phyloP scores from a whole-genome alignment of 2,797 vertebrate species.

The Myotis daubentonii region DNA sequence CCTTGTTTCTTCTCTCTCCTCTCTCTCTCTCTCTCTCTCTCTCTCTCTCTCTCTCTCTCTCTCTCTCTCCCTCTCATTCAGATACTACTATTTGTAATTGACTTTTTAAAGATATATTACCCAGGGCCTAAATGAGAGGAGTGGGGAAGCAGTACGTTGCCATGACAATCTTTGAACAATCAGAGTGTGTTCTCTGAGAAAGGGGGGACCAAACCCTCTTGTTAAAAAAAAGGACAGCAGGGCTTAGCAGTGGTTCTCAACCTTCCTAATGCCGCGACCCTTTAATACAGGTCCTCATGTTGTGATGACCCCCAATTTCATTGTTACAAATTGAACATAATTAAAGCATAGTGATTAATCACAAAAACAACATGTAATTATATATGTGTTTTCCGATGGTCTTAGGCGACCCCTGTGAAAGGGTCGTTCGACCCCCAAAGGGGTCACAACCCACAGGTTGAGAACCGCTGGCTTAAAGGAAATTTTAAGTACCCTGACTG shows the following conservation, averaged over 20 bases:
- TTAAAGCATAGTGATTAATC: no score
- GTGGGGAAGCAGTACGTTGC: neutral
- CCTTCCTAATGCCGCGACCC: no score
- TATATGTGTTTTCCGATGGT: no score
- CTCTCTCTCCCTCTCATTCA: neutral
- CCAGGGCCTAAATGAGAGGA: neutral
- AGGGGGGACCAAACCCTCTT: neutral
- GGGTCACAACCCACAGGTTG: no score
- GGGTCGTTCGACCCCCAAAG: no score
- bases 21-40: neutral
- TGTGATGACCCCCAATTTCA: no score
- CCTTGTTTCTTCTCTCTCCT: neutral
- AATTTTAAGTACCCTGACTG: neutral
- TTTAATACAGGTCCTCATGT: no score
- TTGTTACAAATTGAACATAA: no score
- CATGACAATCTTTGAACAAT: slow-evolving; percentile 29
- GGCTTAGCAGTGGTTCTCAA: neutral
- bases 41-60: accelerated
- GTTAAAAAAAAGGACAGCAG: neutral
- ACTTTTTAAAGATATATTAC: slow-evolving; percentile 24
- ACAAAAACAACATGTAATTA: no score
- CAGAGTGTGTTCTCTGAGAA: slow-evolving; percentile 26
- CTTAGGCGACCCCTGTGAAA: no score
- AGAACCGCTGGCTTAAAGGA: neutral
- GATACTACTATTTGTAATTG: slow-evolving; percentile 15